Percentiles rank a stretch among this genome's conserved stretches.
phyloP scores from a whole-genome alignment of 2,888 invertebrate species.

The Disparrhopalites patrizii region DNA sequence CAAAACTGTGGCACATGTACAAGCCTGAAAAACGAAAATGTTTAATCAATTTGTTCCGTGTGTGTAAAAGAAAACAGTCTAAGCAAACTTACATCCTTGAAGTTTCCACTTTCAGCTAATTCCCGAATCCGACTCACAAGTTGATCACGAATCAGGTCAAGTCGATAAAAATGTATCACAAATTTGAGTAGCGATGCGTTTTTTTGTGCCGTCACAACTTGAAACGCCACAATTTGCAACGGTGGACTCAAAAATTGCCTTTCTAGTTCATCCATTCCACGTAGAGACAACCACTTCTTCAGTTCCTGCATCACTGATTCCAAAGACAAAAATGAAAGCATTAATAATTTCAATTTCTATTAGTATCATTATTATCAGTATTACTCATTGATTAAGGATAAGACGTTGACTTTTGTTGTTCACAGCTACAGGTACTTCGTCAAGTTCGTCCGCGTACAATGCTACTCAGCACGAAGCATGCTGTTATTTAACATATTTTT shows the following conservation, averaged over 20 bases:
- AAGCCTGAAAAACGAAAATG: constrained; percentile 56
- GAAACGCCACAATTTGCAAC: constrained; percentile 68
- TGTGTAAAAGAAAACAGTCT: not conserved
- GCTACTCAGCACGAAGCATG: no score
- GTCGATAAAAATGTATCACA: constrained; percentile 62
- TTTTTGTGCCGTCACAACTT: constrained; percentile 65
- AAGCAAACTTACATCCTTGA: constrained; percentile 61
- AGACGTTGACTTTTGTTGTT: no score
- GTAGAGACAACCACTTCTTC: constrained; percentile 54
- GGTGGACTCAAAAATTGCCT: constrained; percentile 53
- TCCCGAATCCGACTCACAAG: constrained; percentile 62
- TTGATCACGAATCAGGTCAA: constrained; percentile 60
- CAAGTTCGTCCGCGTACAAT: no score
- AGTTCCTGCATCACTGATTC: constrained; percentile 54
- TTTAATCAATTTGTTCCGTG: not conserved
- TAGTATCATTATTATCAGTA: no score
- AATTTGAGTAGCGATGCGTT: constrained; percentile 62
- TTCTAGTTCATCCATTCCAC: constrained; percentile 59
- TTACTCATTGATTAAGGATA: no score
- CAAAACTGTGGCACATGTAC: constrained; percentile 65
- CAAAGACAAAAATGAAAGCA: not conserved
- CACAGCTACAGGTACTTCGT: no score
- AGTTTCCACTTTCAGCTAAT: constrained; percentile 58
- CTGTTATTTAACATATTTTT: no score
- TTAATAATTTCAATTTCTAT: no score